A percentile compares a stretch with the other conserved stretches of the same genome.
phyloP scores from a whole-genome alignment of 2,888 invertebrate genomes.

The Parochlus steinenii region DNA sequence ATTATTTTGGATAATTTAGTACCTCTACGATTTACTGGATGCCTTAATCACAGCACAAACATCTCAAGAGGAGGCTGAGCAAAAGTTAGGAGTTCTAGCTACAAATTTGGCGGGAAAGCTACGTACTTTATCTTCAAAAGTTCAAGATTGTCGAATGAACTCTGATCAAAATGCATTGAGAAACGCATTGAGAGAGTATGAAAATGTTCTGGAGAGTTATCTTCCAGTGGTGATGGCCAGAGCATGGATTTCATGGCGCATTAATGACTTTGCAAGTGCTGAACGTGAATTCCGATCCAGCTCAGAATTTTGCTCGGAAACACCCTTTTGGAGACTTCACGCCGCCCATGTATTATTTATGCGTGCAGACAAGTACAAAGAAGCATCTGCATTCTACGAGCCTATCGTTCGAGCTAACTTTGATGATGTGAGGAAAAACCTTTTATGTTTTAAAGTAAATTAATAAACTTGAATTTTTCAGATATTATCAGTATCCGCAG shows the following conservation, averaged over 20 bases:
- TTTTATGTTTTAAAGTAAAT: background rate
- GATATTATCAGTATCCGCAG: constrained; percentile 91
- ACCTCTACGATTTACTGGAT: constrained; percentile 88
- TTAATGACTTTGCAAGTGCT: constrained; percentile 88
- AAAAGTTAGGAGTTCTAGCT: constrained; percentile 88
- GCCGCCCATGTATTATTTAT: constrained; percentile 98
- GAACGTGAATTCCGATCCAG: constrained; percentile 94
- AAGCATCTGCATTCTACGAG: constrained; percentile 95
- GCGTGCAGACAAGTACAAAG: constrained; percentile 98
- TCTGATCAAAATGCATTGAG: constrained; percentile 80
- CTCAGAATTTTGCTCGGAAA: constrained; percentile 95
- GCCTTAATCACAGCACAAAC: constrained; percentile 95
- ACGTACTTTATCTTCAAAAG: constrained; percentile 81
- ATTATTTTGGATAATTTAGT: constrained; percentile 32
- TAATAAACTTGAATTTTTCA: constrained; percentile 23
- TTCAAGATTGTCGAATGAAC: constrained; percentile 79
- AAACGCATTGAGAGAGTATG: constrained; percentile 80
- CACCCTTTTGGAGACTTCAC: constrained; percentile 92
- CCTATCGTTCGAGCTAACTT: constrained; percentile 91
- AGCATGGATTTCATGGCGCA: constrained; percentile 97
- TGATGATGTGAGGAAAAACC: constrained; percentile 44
- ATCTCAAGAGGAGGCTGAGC: constrained; percentile 87
- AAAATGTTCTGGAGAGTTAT: constrained; percentile 79
- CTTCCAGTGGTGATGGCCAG: constrained; percentile 98
- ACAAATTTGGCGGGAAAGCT: constrained; percentile 79